Conservation (phyloP, 2,113 vertebrate genomes). For the Martes martes region DNA sequence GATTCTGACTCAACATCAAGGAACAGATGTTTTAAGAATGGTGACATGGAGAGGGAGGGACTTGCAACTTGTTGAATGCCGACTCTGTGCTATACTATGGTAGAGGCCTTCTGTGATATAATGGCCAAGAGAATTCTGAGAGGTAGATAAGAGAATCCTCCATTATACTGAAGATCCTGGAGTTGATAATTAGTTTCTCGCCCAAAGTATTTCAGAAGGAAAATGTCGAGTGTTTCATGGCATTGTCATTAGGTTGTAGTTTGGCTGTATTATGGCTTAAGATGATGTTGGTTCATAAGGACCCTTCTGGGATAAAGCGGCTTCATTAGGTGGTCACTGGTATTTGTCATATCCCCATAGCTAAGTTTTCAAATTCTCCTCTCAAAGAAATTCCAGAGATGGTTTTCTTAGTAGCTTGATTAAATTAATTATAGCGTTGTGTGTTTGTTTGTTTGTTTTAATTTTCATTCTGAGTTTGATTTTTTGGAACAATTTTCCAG, state of each 20-base stretch:
- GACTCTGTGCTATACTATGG: neutral
- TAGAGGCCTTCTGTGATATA: neutral
- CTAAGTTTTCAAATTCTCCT: neutral
- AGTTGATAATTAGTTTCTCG: neutral
- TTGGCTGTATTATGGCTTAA: neutral
- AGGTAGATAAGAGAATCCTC: neutral
- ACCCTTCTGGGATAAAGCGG: neutral
- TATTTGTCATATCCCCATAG: neutral
- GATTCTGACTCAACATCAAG: neutral
- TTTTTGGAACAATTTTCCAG: neutral
- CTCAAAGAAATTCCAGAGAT: neutral
- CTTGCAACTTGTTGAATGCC: neutral
- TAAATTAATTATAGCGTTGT: neutral
- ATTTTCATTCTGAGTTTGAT: neutral
- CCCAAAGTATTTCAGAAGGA: neutral
- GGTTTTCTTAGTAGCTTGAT: neutral
- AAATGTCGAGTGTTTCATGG: rapidly evolving
- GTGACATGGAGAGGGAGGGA: neutral
- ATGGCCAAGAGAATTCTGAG: neutral
- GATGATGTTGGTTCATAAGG: neutral
- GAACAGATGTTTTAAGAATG: neutral
- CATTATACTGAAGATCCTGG: neutral
- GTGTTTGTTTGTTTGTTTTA: neutral
- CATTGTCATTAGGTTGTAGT: neutral
- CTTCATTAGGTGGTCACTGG: neutral